Conservation (phyloP, 2,113 vertebrate species). For the Nothoprocta pentlandii region DNA sequence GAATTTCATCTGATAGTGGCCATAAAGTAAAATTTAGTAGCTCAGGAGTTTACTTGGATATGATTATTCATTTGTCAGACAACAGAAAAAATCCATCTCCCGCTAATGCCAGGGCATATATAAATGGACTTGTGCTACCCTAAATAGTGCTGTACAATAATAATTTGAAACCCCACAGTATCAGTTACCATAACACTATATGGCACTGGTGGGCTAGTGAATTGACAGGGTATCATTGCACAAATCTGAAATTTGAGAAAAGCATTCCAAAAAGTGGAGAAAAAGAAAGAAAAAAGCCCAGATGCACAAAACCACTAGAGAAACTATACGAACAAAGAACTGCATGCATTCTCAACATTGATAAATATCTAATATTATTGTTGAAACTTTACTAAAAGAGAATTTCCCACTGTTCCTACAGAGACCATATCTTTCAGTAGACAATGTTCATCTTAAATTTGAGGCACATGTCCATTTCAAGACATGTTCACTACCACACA, state of each 20-base stretch:
- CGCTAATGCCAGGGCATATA: not conserved
- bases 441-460: not conserved
- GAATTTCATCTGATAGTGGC: not conserved
- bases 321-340: not conserved
- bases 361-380: not conserved
- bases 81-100: not conserved
- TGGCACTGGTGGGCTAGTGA: not conserved
- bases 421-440: conserved; percentile 10
- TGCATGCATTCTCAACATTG: not conserved
- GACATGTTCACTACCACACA: not conserved
- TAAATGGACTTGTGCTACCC: not conserved
- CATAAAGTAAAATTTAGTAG: not conserved
- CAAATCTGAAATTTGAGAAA: not conserved
- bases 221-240: not conserved
- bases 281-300: not conserved
- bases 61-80: not conserved
- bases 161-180: not conserved
- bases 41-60: not conserved
- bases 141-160: not conserved
- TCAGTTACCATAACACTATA: not conserved
- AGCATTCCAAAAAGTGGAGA: not conserved
- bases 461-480: not conserved
- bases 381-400: not conserved
- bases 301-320: not conserved
- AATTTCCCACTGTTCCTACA: conserved; percentile 4